Evolutionary conservation across 2,888 invertebrate genomes (phyloP), one percentile per base, ranked within the genome.

Genomic region (Ormyrus thymus): DNA sequence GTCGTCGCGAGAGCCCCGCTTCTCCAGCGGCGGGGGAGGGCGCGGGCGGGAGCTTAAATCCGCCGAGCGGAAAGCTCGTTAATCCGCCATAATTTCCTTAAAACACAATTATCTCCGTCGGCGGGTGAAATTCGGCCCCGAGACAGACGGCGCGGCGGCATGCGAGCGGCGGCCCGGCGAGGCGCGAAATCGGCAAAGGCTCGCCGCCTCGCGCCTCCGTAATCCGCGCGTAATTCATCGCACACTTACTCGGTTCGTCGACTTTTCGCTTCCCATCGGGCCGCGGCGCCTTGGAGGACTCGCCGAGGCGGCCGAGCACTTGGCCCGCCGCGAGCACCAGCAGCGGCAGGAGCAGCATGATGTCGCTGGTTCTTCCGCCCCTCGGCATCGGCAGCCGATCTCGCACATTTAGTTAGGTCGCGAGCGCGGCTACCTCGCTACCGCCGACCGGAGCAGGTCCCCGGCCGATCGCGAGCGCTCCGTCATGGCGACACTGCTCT

Each of bases 231-330:
- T 5, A 9, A n/a, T n/a, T 6, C 15, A 68, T 45, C 45, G 9
- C 43, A 81, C 81, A 81, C 81, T 81, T 71, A 79, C 79, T 73
- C 43, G 73, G 72, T 13, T 79, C 76, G 15, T 78, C 81, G 29
- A 65, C 76, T 53, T 73, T 78, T n/a, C 62, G 78, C 29, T 29
- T 29, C 29, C 29, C 29, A 29, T 29, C 46, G 58, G n/a, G 7
- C 46, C n/a, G n/a, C 48, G 59, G 9, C 11, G 59, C 46, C 15
- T 80, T 65, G 6, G 66, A 69, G 45, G 29, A 29, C 29, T 59
- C 72, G 68, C 29, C 75, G 45, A 74, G 62, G 45, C 62, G 65
- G 11, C 55, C 15, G 45, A 64, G 29, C n/a, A 66, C n/a, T 29
- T 29, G 29, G 29, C 29, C 29, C 29, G 4, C 29, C 29, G 29